phyloP scores from a whole-genome alignment of 2,113 vertebrate genomes.

The Fregata magnificens region DNA sequence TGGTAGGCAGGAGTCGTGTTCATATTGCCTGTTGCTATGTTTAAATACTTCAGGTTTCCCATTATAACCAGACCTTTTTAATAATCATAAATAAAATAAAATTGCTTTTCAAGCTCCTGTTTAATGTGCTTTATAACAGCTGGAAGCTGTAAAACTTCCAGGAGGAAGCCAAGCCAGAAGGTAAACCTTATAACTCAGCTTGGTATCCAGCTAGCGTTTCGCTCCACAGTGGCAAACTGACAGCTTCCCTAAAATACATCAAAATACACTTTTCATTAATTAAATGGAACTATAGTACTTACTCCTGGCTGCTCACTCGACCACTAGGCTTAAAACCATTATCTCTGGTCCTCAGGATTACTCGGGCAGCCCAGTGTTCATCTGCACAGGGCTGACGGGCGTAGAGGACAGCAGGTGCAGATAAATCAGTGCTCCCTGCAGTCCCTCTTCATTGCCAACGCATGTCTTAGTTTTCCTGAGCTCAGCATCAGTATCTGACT shows the following conservation, averaged over 20 bases:
- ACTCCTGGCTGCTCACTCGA: background rate
- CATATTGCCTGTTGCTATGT: background rate
- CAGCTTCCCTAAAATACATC: background rate
- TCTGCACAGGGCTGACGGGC: rapidly evolving
- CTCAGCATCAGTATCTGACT: background rate
- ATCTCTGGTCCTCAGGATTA: background rate
- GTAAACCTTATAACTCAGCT: background rate
- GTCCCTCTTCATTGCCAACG: background rate
- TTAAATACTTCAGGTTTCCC: background rate
- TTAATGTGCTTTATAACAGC: background rate
- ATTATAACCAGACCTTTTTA: background rate
- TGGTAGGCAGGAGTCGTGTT: background rate
- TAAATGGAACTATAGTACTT: background rate
- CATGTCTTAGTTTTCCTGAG: background rate
- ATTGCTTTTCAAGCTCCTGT: background rate
- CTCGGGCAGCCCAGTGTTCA: background rate
- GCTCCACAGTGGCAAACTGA: background rate
- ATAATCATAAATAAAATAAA: conserved; percentile 9
- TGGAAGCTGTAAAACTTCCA: conserved; percentile 21
- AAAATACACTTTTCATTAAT: background rate
- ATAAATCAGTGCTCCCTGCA: background rate
- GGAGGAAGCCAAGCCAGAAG: background rate
- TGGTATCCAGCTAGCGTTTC: background rate
- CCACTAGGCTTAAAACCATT: background rate
- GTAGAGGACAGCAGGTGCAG: background rate